Base-by-base conservation (phyloP, 2,113 vertebrate species). In the Archocentrus centrarchus region DNA sequence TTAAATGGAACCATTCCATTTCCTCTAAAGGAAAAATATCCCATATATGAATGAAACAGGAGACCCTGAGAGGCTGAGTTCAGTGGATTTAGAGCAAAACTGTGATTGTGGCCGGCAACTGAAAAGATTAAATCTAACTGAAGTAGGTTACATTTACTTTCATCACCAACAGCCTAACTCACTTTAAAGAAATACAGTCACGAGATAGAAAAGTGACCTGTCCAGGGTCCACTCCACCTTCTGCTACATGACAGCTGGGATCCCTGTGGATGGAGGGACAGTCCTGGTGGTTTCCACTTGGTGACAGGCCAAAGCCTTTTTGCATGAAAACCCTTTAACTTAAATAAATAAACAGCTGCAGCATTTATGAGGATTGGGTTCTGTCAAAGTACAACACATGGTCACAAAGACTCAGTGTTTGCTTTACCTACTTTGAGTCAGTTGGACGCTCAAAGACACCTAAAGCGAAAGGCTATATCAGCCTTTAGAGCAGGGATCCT, bases 31-130 rank as follows among this genome's bases (percentile, higher is more conserved):
- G 2, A 17, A 50, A 17, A 60, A 60, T 27, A 60, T 27, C 27
- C n/a, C 0, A 32, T 0, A 24, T 76, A 2, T 59, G 53, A 76
- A 58, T 17, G 15, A 68, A 59, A 1, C 5, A 0, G 0, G 20
- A 58, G 30, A 58, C 11, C 13, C 4, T 4, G 2, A 75, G 13
- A 17, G 30, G 50, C 32, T 35, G 35, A 2, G 30, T 75, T 22
- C 8, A 39, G 58, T 22, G 50, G 7, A 57, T 14, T 1, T 0
- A 4, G 41, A 75, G 30, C 20, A 11, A 39, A 24, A 59, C 53
- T 37, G 20, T 24, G 32, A 76, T 58, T 76, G 8, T 58, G 5
- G 53, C 0, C 24, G 0, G 30, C 3, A 13, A 7, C 30, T 11
- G 50, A 75, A 37, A 75, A 37, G 30, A 57, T 9, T 75, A n/a